These are phyloP conservation scores for Zygogramma bicolorata DNA, from an alignment of 2,888 invertebrate genomes.

Conservation along the genomic window DNA sequence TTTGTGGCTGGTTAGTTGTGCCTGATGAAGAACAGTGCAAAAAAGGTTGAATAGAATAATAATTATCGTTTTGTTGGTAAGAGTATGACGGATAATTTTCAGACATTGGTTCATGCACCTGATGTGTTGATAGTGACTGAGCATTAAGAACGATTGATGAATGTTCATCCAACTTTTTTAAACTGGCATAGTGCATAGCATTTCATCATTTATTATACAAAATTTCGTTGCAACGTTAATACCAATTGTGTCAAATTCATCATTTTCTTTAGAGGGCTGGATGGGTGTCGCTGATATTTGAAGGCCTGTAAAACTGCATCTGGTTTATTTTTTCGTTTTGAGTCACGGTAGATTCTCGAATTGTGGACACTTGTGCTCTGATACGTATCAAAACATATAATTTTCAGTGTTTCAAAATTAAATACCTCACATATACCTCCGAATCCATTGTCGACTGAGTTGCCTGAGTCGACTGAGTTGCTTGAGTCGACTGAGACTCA, in stretches of 20 bases:
- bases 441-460: too few relatives aligned
- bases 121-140: neutral
- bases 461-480: too few relatives aligned
- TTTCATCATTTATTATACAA: neutral
- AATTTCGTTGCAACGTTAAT: constrained; percentile 9
- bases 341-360: too few relatives aligned
- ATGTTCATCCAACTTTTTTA: constrained; percentile 6
- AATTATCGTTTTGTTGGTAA: constrained; percentile 10
- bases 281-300: constrained; percentile 5
- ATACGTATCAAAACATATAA: too few relatives aligned
- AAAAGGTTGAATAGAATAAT: constrained; percentile 5
- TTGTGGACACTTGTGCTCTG: too few relatives aligned
- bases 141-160: constrained; percentile 6
- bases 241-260: neutral
- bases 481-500: too few relatives aligned
- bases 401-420: too few relatives aligned
- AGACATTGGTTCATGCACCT: too few relatives aligned
- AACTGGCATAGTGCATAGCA: constrained; percentile 2
- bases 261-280: constrained; percentile 12
- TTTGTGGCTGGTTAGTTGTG: constrained; percentile 5
- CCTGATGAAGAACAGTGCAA: neutral
- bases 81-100: neutral
- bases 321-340: constrained; percentile 10
- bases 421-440: too few relatives aligned
- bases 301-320: constrained; percentile 10